These are phyloP conservation scores for Melanerpes formicivorus DNA, from an alignment of 2,113 vertebrate genomes.

Conservation along the genomic window DNA sequence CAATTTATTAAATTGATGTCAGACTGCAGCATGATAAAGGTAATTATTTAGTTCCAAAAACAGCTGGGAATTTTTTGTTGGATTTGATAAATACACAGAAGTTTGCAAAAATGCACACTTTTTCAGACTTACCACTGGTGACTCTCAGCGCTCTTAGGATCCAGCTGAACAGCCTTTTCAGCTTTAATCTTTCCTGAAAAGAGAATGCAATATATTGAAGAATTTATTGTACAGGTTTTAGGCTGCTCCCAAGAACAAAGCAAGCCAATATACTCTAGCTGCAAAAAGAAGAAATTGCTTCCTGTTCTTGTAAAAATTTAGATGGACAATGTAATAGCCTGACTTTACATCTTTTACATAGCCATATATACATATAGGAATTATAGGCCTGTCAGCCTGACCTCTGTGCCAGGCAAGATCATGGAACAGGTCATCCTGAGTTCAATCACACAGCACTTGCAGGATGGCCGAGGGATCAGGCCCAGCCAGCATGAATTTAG, in stretches of 20 bases:
- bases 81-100: neutral
- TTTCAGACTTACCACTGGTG: conserved; percentile 90
- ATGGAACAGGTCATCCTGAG: no score
- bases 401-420: no score
- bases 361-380: no score
- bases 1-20: neutral
- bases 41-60: neutral
- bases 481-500: no score
- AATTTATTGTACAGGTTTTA: neutral
- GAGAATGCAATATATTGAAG: neutral
- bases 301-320: neutral
- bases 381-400: no score
- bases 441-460: no score
- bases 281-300: neutral
- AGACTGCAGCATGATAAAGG: neutral
- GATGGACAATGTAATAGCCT: neutral
- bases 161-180: conserved; percentile 85
- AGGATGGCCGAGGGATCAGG: no score
- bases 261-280: neutral
- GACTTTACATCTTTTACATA: neutral
- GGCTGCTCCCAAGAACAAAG: neutral
- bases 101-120: neutral
- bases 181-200: conserved; percentile 86
- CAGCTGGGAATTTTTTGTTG: neutral
- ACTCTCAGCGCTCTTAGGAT: conserved; percentile 86